phyloP scores from a whole-genome alignment of 2,797 vertebrate species.

The Labroides dimidiatus region DNA sequence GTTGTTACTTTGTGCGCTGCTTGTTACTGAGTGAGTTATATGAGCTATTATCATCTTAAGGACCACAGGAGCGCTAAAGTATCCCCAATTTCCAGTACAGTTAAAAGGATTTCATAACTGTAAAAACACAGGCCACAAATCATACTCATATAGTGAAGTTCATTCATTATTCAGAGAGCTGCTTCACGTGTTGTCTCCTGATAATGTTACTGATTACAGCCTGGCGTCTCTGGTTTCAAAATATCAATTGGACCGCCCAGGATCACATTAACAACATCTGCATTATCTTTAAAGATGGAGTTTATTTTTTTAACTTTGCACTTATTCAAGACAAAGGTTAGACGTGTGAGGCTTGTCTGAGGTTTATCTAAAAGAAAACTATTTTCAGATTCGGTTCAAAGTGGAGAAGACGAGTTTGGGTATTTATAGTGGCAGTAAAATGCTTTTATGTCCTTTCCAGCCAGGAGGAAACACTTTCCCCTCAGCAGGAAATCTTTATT shows the following conservation, averaged over 20 bases:
- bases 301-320: background rate
- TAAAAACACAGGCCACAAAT: conserved; percentile 41
- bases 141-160: conserved; percentile 31
- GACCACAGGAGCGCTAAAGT: background rate
- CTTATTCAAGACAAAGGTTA: background rate
- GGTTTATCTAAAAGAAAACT: conserved; percentile 19
- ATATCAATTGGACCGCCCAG: conserved; percentile 30
- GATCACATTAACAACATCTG: conserved; percentile 28
- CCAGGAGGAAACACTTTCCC: conserved; percentile 51
- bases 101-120: conserved; percentile 25
- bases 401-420: conserved; percentile 29
- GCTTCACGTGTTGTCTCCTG: conserved; percentile 41
- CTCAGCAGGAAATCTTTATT: conserved; percentile 67
- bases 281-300: conserved; percentile 20
- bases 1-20: background rate
- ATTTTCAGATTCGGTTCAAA: conserved; percentile 23
- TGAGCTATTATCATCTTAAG: background rate
- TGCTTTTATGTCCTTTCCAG: conserved; percentile 61
- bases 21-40: no score
- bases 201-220: conserved; percentile 43
- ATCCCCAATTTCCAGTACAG: background rate
- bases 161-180: conserved; percentile 59
- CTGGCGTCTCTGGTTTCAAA: conserved; percentile 36
- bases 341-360: conserved; percentile 2
- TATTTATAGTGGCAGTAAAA: conserved; percentile 68